Conservation (phyloP, 2,113 vertebrate genomes). For the Solenodon paradoxus region DNA sequence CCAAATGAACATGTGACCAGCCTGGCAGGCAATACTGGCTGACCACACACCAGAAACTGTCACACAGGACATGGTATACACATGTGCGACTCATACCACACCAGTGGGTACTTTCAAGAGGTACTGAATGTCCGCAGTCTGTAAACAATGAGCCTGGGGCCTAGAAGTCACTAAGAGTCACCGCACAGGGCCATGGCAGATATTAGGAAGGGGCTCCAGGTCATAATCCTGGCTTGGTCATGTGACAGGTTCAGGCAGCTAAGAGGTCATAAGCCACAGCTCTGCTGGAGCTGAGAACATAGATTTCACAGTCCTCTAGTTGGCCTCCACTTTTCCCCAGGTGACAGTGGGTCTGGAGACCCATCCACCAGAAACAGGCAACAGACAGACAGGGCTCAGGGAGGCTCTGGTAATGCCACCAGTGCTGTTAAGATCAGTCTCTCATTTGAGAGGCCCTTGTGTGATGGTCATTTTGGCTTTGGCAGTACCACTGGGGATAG, state of each 20-base stretch:
- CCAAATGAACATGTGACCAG: neutral
- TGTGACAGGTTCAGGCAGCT: neutral
- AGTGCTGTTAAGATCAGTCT: neutral
- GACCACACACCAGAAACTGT: too few species aligned
- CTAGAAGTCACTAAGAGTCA: neutral
- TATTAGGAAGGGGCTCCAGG: neutral
- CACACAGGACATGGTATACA: too few species aligned
- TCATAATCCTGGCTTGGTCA: neutral
- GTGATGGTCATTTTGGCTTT: neutral
- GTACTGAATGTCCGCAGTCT: neutral
- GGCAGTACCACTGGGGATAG: neutral
- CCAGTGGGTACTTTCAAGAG: neutral
- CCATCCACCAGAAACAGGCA: neutral
- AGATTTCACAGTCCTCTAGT: too few species aligned
- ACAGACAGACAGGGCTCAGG: neutral
- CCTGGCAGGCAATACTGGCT: neutral
- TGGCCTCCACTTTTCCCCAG: too few species aligned
- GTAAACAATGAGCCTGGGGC: neutral
- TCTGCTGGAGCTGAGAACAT: neutral
- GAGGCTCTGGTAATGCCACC: neutral
- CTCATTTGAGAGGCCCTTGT: neutral
- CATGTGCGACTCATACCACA: too few species aligned
- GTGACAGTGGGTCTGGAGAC: too few species aligned
- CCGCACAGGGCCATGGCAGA: rapidly evolving
- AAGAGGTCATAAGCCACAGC: neutral